phyloP scores from a whole-genome alignment of 2,888 invertebrate species.

The Nomada hirtipes region DNA sequence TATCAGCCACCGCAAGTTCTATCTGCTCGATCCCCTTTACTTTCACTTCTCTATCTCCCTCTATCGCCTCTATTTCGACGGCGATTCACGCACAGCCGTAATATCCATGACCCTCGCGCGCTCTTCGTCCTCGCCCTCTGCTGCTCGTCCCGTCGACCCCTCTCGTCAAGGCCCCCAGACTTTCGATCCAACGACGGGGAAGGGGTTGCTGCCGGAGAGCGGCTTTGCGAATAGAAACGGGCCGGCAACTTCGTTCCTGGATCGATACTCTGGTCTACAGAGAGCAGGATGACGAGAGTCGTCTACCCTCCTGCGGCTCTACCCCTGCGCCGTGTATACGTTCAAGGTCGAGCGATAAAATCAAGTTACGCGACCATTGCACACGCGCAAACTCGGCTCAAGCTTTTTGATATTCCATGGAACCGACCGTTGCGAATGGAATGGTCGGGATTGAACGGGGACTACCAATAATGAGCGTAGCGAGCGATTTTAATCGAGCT shows the following conservation, averaged over 20 bases:
- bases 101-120: conserved; percentile 53
- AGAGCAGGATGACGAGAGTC: conserved; percentile 22
- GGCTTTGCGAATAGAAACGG: conserved; percentile 52
- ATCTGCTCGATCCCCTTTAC: conserved; percentile 12
- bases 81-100: conserved; percentile 7
- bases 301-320: conserved; percentile 45
- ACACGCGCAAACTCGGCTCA: conserved; percentile 8
- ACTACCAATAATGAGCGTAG: no score
- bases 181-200: conserved; percentile 57
- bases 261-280: conserved; percentile 64
- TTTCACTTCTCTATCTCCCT: conserved; percentile 11
- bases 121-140: conserved; percentile 10
- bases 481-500: no score
- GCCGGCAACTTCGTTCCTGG: conserved; percentile 37
- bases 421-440: no score
- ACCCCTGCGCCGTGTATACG: conserved; percentile 49
- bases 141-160: conserved; percentile 23
- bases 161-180: conserved; percentile 62
- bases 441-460: no score
- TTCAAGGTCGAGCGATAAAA: conserved; percentile 62
- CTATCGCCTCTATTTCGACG: not conserved
- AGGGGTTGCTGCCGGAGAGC: conserved; percentile 34
- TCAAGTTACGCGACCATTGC: conserved; percentile 50
- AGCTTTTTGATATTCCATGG: not conserved
- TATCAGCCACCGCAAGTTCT: not conserved